Evolutionary conservation across 2,113 vertebrate species (phyloP), one percentile per base, ranked within the genome.

Genomic region (Hepsetus odoe): DNA sequence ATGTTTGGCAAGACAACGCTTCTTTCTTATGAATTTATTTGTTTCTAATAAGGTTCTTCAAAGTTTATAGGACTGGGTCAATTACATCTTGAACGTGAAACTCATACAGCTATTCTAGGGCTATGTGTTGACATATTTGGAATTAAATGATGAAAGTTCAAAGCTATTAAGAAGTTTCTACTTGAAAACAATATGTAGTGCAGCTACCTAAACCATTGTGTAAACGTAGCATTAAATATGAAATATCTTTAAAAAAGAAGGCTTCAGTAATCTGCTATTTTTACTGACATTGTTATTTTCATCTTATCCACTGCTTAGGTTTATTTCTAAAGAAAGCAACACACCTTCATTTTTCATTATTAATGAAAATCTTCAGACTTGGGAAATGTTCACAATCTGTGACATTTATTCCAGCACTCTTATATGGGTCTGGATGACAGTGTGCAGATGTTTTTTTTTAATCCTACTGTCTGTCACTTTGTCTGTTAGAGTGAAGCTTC

Each of bases 361-460:
- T n/a, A 53, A n/a, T 53, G 20, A 8, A n/a, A 1, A 1, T 1
- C 7, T n/a, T 8, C 4, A 69, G 65, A 77, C 28, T 71, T 71
- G 59, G 65, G 66, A 55, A 70, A 18, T 51, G 28, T 61, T 69
- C 66, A 42, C 53, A 71, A 78, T 71, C 55, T 62, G 18, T 78
- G 53, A 61, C 66, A 70, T 53, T 51, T 78, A 49, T 49, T 38
- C 51, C 64, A 35, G 61, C 69, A 78, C 58, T 72, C 65, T 66
- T 72, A 65, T 53, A 66, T 24, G 42, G 30, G 59, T 26, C 33
- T 65, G 69, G 64, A 79, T 79, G 56, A 79, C 68, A 79, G 42
- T 16, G 44, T 72, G 56, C 68, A 72, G 69, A 64, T 72, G 68
- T 30, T 72, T 79, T 71, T 38, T 78, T 79, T 72, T 79, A 79